Evolutionary conservation across 2,797 vertebrate genomes (phyloP), one percentile per base, ranked within the genome.

Genomic region (Tenualosa thibaudeaui): DNA sequence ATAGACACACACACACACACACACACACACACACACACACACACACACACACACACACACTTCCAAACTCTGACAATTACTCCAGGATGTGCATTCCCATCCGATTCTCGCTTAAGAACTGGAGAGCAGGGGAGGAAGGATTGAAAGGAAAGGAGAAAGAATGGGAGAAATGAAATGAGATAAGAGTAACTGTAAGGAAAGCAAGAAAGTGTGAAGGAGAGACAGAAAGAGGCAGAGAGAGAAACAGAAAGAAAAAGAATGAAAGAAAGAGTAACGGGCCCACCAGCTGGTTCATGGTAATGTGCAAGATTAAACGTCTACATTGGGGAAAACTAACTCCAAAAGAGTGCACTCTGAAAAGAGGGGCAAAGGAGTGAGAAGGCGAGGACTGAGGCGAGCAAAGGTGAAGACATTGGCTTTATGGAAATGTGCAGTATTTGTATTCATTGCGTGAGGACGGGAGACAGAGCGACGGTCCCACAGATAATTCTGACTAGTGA

Each of bases 281-380:
- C 51, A 81, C 81, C 82, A 53, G 65, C 40, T 83, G 10, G 54
- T 49, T 15, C 83, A 82, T 84, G 83, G 86, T 86, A 86, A 87
- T 87, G 53, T 87, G 60, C 84, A 82, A 88, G 89, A 91, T 91
- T 89, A 91, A 90, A 90, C 65, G 81, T 58, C 78, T 83, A 62
- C 43, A 56, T 82, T 86, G 54, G 85, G 51, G 81, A 85, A 56
- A 50, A 54, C 75, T 81, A 86, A 86, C 81, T 78, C 71, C 40
- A 78, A 85, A 85, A 83, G 58, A 81, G 56, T 1, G 17, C 54
- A 68, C 83, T 88, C 78, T 31, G 46, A 83, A 81, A 56, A 58
- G 37, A 26, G 50, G 43, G 40, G 71, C 71, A 78, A 40, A 78
- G 7, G 40, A 43, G 40, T 78, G 71, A 78, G 71, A 68, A 56